phyloP scores from a whole-genome alignment of 1,140 invertebrate species.

The Papilio dardanus region DNA sequence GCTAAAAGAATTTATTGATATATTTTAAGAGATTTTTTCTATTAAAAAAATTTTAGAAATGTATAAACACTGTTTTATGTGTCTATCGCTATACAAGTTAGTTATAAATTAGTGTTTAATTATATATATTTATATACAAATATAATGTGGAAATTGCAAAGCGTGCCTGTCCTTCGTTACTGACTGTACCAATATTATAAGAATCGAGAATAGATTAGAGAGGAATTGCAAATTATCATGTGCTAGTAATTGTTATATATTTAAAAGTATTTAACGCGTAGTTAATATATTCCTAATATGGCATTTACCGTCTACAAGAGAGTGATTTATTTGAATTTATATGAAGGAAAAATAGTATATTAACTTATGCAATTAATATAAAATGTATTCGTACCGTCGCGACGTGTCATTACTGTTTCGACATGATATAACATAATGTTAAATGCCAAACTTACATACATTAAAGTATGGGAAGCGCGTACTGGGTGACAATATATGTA shows the following conservation, averaged over 20 bases:
- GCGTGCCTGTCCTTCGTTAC: constrained; percentile 68
- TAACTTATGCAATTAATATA: constrained; percentile 66
- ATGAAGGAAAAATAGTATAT: constrained; percentile 73
- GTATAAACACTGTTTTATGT: constrained; percentile 74
- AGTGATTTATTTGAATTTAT: constrained; percentile 74
- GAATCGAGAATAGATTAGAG: constrained; percentile 48
- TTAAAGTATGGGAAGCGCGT: constrained; percentile 55
- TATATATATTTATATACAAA: constrained; percentile 53
- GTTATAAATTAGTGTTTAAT: constrained; percentile 54
- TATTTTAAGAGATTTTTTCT: constrained; percentile 82
- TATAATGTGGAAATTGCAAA: constrained; percentile 56
- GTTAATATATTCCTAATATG: constrained; percentile 77
- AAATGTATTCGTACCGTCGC: constrained; percentile 32
- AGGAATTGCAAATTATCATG: constrained; percentile 44
- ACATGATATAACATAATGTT: constrained; percentile 51
- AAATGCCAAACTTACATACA: constrained; percentile 69
- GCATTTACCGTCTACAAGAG: constrained; percentile 79
- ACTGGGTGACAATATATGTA: constrained; percentile 57
- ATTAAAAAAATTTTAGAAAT: constrained; percentile 71
- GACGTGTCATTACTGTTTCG: constrained; percentile 37
- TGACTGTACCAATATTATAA: constrained; percentile 64
- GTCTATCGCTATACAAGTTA: constrained; percentile 75
- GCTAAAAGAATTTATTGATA: constrained; percentile 76
- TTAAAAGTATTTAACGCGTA: constrained; percentile 70
- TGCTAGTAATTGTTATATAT: constrained; percentile 49